These are phyloP conservation scores for Rhagonycha fulva DNA, from an alignment of 2,888 invertebrate species.

Conservation along the genomic window DNA sequence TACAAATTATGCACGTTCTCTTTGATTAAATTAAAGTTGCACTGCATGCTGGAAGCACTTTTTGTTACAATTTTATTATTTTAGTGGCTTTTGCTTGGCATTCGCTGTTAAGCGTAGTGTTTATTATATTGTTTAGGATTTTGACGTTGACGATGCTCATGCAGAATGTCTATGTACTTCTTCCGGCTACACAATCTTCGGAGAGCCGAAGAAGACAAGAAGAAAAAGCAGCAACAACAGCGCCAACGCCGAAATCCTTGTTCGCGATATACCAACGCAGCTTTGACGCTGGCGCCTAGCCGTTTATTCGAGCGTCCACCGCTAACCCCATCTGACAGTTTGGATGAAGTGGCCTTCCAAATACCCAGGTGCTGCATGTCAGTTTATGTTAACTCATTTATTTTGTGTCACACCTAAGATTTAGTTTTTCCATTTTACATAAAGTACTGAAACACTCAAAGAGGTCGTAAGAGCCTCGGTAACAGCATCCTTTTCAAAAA, in stretches of 20 bases:
- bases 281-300: constrained; percentile 74
- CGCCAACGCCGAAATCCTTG: constrained; percentile 38
- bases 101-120: constrained; percentile 19
- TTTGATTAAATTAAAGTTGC: background rate
- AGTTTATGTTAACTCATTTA: background rate
- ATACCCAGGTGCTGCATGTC: constrained; percentile 79
- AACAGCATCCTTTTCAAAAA: background rate
- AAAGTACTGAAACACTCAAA: background rate
- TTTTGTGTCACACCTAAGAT: background rate
- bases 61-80: background rate
- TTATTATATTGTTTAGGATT: constrained; percentile 21
- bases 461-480: no score
- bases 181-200: constrained; percentile 91
- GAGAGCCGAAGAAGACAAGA: constrained; percentile 79
- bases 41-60: background rate
- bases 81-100: constrained; percentile 12
- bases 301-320: constrained; percentile 84
- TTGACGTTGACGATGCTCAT: constrained; percentile 29
- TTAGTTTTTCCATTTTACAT: background rate
- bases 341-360: constrained; percentile 89
- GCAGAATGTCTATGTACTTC: constrained; percentile 93
- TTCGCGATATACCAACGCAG: constrained; percentile 60
- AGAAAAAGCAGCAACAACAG: constrained; percentile 60
- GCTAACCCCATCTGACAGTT: constrained; percentile 83
- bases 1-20: background rate